phyloP scores from a whole-genome alignment of 2,113 vertebrate genomes.

The Raphicerus campestris region DNA sequence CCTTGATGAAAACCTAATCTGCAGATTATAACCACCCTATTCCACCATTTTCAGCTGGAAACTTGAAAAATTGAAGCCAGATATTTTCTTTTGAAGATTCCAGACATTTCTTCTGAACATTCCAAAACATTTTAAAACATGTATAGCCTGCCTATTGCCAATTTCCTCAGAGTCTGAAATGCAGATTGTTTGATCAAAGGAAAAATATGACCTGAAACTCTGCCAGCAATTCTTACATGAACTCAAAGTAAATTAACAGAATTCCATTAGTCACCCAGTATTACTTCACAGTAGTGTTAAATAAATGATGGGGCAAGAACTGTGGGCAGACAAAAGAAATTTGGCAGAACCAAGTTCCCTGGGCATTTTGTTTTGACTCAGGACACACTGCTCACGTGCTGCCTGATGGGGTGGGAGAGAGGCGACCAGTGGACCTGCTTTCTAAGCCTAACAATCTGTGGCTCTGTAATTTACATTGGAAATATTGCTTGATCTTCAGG shows the following conservation, averaged over 20 bases:
- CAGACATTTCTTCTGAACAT: neutral
- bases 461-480: neutral
- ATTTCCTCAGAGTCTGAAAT: neutral
- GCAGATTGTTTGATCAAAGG: conserved; percentile 31
- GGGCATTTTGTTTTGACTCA: neutral
- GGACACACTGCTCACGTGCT: neutral
- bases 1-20: neutral
- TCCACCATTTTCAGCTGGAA: neutral
- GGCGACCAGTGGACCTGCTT: neutral
- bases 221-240: conserved; percentile 11
- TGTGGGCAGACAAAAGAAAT: neutral
- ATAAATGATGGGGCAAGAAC: neutral
- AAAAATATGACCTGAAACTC: neutral
- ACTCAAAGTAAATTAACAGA: conserved; percentile 40
- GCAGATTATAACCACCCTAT: neutral
- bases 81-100: neutral
- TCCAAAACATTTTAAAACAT: neutral
- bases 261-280: neutral
- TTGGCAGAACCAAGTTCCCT: neutral
- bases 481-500: neutral
- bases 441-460: neutral
- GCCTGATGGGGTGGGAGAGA: too few species aligned
- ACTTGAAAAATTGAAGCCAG: neutral
- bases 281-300: neutral
- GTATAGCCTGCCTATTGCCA: neutral